Evolutionary conservation across 2,888 invertebrate species (phyloP).

Genomic region (Habroteleia sp.): DNA sequence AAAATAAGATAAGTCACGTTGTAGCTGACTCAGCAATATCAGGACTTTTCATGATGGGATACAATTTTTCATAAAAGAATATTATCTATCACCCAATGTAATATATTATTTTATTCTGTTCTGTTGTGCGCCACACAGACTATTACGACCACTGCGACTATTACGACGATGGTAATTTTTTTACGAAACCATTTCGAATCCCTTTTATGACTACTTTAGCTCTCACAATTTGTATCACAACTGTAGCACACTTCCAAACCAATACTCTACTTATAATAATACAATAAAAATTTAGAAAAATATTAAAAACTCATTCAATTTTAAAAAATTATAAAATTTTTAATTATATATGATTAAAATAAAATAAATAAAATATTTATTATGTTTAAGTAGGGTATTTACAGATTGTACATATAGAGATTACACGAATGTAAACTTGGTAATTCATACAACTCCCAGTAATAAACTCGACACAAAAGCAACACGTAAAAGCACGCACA

Average conservation of each 20-base stretch:
- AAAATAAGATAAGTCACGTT: slow-evolving; percentile 7
- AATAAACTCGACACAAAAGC: slow-evolving; percentile 14
- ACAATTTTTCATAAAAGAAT: slow-evolving; percentile 27
- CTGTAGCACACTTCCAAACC: slow-evolving; percentile 33
- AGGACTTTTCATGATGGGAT: slow-evolving; percentile 19
- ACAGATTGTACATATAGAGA: too few relatives aligned
- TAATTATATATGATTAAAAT: too few relatives aligned
- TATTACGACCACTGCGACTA: slow-evolving; percentile 81
- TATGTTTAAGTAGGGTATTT: too few relatives aligned
- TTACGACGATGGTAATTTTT: slow-evolving; percentile 81
- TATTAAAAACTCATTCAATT: slow-evolving; percentile 3
- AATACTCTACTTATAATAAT: slow-evolving; percentile 38
- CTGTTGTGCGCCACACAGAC: slow-evolving; percentile 81
- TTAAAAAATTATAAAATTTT: background rate
- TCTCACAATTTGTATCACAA: slow-evolving; percentile 44
- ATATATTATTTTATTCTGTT: slow-evolving; percentile 79
- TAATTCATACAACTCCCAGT: slow-evolving; percentile 7
- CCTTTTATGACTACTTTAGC: slow-evolving; percentile 62
- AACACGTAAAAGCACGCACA: slow-evolving; percentile 38
- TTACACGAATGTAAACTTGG: too few relatives aligned
- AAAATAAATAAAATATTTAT: too few relatives aligned
- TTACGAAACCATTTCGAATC: slow-evolving; percentile 72
- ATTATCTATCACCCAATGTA: slow-evolving; percentile 76
- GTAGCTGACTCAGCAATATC: slow-evolving; percentile 10
- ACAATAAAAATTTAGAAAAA: too few relatives aligned